Evolutionary conservation across 2,797 vertebrate species (phyloP).

Genomic region (Eutrigla gurnardus): DNA sequence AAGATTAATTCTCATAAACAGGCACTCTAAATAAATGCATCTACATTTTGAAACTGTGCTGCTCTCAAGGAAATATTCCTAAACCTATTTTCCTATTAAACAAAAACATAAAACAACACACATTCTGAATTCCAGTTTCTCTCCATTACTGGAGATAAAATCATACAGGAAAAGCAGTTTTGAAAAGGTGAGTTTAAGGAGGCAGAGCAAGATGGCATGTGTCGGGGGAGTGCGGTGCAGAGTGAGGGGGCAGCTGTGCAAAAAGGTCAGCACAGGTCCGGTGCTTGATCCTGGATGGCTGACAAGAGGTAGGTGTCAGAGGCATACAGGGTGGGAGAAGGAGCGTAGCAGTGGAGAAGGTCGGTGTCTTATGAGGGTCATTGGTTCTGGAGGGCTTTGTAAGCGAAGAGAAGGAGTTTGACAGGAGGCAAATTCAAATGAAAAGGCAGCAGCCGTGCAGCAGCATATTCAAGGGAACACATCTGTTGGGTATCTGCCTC

Average conservation of each 20-base stretch:
- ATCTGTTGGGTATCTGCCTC: constrained; percentile 4
- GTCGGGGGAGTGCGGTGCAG: too few relatives aligned
- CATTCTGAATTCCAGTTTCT: too few relatives aligned
- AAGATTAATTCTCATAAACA: too few relatives aligned
- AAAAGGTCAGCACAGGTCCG: not conserved
- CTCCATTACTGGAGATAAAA: not conserved
- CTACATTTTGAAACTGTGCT: too few relatives aligned
- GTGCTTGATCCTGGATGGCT: not conserved
- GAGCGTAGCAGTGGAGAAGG: not conserved
- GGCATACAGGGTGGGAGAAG: not conserved
- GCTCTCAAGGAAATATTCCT: too few relatives aligned
- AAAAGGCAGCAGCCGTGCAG: constrained; percentile 25
- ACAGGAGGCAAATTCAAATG: constrained; percentile 39
- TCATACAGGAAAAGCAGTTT: not conserved
- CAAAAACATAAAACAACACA: too few relatives aligned
- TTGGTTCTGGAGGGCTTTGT: not conserved
- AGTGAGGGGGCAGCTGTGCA: too few relatives aligned
- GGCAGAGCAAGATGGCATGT: not conserved
- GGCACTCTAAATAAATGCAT: too few relatives aligned
- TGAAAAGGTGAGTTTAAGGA: not conserved
- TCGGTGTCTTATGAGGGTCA: not conserved
- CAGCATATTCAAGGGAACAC: constrained; percentile 12
- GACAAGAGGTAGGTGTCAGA: not conserved
- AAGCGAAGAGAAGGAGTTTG: not conserved
- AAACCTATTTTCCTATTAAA: too few relatives aligned